Conservation (phyloP, 2,113 vertebrate genomes). For the Bos indicus region DNA sequence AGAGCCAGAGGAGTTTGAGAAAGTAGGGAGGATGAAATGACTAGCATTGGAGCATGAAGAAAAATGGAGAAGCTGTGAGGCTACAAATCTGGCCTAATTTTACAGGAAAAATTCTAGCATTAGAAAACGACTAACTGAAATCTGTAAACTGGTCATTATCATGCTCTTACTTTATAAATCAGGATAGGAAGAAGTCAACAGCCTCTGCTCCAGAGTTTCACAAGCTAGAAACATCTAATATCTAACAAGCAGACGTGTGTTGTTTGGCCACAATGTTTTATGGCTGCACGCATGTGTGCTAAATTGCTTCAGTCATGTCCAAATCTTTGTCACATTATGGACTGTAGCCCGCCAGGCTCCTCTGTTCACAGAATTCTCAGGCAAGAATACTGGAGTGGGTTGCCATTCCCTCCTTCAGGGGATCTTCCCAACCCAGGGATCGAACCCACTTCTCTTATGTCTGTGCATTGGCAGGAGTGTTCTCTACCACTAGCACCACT, state of each 20-base stretch:
- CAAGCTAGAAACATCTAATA: background rate
- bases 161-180: background rate
- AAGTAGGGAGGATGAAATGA: background rate
- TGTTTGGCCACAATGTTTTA: background rate
- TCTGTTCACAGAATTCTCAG: background rate
- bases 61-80: background rate
- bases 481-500: background rate
- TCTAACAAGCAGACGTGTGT: background rate
- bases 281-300: background rate
- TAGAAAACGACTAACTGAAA: background rate
- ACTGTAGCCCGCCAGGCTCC: background rate
- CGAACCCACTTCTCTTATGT: background rate
- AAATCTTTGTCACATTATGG: background rate
- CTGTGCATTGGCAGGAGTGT: background rate
- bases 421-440: background rate
- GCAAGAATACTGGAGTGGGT: background rate
- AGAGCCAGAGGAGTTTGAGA: background rate
- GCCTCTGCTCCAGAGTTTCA: background rate
- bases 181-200: background rate
- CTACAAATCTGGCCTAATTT: background rate
- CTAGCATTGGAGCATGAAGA: background rate
- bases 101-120: background rate
- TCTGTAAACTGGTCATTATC: background rate
- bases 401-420: background rate
- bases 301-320: background rate